Evolutionary conservation across 2,888 invertebrate genomes (phyloP).

Genomic region (Drosophila maculinotata): DNA sequence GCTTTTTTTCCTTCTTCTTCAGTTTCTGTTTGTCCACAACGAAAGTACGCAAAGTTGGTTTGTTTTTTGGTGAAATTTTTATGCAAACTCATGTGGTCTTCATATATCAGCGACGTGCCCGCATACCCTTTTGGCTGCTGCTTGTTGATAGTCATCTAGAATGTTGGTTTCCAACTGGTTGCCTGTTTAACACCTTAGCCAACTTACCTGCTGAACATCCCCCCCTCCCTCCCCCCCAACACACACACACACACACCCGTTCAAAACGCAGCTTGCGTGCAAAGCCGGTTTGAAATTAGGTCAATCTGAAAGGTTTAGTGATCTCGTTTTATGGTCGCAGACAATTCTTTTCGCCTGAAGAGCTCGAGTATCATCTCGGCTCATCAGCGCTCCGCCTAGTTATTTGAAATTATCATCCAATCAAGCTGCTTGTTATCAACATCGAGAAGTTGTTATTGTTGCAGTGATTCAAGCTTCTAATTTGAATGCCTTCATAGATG

Average conservation of each 20-base stretch:
- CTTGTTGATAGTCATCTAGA: slow-evolving; percentile 59
- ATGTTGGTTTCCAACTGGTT: slow-evolving; percentile 68
- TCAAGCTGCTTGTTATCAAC: slow-evolving; percentile 42
- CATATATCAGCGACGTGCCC: slow-evolving; percentile 46
- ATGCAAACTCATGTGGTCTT: slow-evolving; percentile 70
- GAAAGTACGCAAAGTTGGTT: slow-evolving; percentile 60
- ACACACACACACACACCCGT: too few relatives aligned
- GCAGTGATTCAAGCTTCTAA: slow-evolving; percentile 1
- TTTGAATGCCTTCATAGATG: neutral
- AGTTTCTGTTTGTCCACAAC: slow-evolving; percentile 48
- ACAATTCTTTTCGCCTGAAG: slow-evolving; percentile 45
- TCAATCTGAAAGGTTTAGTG: slow-evolving; percentile 78
- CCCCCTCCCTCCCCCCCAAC: slow-evolving; percentile 5
- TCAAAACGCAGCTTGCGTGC: slow-evolving; percentile 11
- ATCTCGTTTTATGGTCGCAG: slow-evolving; percentile 68
- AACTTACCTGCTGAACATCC: slow-evolving; percentile 11
- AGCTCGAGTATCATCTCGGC: slow-evolving; percentile 13
- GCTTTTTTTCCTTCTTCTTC: slow-evolving; percentile 22
- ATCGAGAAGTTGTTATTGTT: slow-evolving; percentile 21
- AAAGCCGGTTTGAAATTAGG: slow-evolving; percentile 75
- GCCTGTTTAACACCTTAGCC: slow-evolving; percentile 62
- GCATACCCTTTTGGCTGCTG: slow-evolving; percentile 38
- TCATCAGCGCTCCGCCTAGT: slow-evolving; percentile 20
- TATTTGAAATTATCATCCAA: slow-evolving; percentile 44
- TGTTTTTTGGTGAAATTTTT: slow-evolving; percentile 68